Conservation (phyloP, 64 coral and sea anemone species). For the Catalaphyllia jardinei region DNA sequence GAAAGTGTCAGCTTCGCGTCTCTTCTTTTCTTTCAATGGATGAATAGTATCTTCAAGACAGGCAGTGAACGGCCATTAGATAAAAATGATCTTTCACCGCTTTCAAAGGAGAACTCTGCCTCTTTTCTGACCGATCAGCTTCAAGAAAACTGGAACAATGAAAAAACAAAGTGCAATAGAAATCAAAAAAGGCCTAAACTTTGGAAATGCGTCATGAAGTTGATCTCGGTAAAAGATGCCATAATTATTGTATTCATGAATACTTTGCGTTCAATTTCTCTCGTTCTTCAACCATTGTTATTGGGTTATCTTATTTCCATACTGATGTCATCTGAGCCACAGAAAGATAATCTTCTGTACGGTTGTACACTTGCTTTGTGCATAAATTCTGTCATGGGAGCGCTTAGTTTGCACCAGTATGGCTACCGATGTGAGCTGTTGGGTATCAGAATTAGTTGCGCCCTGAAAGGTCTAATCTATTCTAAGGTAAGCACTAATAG, state of each 20-base stretch:
- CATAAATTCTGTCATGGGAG: neutral
- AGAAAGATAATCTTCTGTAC: no score
- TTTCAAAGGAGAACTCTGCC: neutral
- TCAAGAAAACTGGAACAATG: neutral
- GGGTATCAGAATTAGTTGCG: neutral
- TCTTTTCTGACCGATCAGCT: neutral
- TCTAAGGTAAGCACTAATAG: neutral
- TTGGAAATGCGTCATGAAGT: neutral
- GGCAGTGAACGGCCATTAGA: neutral
- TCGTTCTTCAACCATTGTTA: neutral
- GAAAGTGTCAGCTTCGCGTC: neutral
- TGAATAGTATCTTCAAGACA: neutral
- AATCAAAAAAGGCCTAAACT: neutral
- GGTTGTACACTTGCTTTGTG: no score
- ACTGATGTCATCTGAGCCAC: no score
- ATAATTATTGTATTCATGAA: neutral
- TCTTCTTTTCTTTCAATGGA: neutral
- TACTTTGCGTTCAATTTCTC: neutral
- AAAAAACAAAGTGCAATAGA: neutral
- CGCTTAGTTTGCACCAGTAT: neutral
- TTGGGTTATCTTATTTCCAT: neutral
- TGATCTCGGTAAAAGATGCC: neutral
- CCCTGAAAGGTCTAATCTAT: neutral
- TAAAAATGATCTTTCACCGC: neutral
- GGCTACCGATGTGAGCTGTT: neutral